A percentile compares a stretch with the other conserved stretches of the same genome.
Evolutionary conservation across 2,797 vertebrate genomes (phyloP).

Genomic region (Lates japonicus): DNA sequence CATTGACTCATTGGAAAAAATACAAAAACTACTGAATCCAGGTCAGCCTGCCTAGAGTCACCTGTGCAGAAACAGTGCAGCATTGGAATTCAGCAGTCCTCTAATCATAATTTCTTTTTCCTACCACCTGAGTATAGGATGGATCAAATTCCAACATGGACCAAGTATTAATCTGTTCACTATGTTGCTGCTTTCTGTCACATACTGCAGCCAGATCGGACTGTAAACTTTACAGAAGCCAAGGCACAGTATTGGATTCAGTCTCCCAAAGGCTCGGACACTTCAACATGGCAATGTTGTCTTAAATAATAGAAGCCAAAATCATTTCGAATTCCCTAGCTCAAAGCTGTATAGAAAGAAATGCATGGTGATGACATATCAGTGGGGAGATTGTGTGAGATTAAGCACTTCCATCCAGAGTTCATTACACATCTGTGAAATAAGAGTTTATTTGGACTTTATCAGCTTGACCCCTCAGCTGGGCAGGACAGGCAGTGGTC

Average conservation of each 20-base stretch:
- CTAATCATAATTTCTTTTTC: conserved; percentile 25
- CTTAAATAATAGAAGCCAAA: conserved; percentile 5
- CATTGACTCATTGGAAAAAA: conserved; percentile 31
- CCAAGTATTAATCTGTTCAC: conserved; percentile 22
- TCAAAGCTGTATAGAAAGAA: conserved; percentile 41
- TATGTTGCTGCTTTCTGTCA: conserved; percentile 42
- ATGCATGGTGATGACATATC: conserved; percentile 12
- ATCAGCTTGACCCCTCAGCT: conserved; percentile 26
- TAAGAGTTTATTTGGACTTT: conserved; percentile 57
- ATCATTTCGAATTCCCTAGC: conserved; percentile 2
- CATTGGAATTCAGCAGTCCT: conserved; percentile 28
- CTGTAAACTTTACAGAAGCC: conserved; percentile 66
- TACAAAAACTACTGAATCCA: conserved; percentile 35
- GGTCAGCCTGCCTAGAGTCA: not conserved
- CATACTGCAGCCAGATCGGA: conserved; percentile 39
- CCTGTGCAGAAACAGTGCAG: conserved; percentile 53
- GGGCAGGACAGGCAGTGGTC: conserved; percentile 39
- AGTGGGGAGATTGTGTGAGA: conserved; percentile 24
- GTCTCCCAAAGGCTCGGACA: conserved; percentile 54
- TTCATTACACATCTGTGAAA: conserved; percentile 55
- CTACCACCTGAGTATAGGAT: conserved; percentile 70
- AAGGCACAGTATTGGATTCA: conserved; percentile 82
- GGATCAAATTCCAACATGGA: conserved; percentile 49
- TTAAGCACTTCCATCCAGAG: conserved; percentile 52
- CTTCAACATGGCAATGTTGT: conserved; percentile 34